Conservation (phyloP, 2,113 vertebrate species). For the Laticauda laticaudata region DNA sequence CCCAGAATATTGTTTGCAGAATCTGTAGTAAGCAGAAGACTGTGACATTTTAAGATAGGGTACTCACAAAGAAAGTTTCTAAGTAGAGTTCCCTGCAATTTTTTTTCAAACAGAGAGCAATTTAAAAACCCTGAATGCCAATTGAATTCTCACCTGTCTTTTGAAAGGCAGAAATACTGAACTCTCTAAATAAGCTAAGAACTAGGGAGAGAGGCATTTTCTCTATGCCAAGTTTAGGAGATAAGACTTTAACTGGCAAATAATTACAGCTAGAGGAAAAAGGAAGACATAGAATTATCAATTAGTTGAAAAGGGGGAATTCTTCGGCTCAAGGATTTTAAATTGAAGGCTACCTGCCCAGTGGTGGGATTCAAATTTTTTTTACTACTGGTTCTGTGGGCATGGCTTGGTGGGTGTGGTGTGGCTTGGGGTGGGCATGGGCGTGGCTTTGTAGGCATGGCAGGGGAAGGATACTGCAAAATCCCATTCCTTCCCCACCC, state of each 20-base stretch:
- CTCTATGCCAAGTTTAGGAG: not conserved
- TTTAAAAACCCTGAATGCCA: not conserved
- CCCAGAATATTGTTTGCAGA: not conserved
- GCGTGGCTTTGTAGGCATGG: too few relatives aligned
- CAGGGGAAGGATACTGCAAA: too few relatives aligned
- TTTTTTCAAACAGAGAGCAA: not conserved
- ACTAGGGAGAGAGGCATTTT: not conserved
- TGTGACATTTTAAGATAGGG: not conserved
- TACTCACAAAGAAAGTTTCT: not conserved
- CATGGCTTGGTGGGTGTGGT: too few relatives aligned
- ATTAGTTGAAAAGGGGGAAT: not conserved
- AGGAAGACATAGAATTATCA: not conserved
- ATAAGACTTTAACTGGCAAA: not conserved
- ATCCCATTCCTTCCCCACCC: too few relatives aligned
- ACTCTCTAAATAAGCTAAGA: not conserved
- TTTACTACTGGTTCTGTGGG: too few relatives aligned
- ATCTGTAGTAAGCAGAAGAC: not conserved
- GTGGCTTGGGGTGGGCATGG: too few relatives aligned
- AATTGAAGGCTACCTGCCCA: too few relatives aligned
- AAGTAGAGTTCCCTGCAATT: not conserved
- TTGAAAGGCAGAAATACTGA: not conserved
- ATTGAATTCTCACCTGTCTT: not conserved
- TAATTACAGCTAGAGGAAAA: not conserved
- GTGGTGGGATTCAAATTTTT: too few relatives aligned
- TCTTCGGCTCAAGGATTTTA: not conserved